These are phyloP conservation scores for Neofelis nebulosa DNA, from an alignment of 2,113 vertebrate species.

Conservation along the genomic window DNA sequence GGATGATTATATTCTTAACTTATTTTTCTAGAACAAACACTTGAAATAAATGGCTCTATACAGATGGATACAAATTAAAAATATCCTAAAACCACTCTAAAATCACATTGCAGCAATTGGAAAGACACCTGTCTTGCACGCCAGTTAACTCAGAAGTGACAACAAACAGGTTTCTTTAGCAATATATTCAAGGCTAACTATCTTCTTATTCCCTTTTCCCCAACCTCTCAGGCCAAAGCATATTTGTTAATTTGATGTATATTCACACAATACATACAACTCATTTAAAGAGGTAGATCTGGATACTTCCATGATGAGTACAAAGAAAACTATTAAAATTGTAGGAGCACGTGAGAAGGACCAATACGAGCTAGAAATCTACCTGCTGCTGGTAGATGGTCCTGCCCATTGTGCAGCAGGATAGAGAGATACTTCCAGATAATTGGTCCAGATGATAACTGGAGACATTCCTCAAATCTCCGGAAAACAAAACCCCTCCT, in stretches of 20 bases:
- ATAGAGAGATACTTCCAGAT: not conserved
- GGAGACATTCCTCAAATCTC: not conserved
- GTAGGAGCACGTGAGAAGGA: not conserved
- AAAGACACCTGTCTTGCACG: slow-evolving; percentile 83
- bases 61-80: slow-evolving; percentile 91
- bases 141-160: not conserved
- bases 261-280: not conserved
- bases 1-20: slow-evolving; percentile 84
- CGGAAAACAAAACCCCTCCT: not conserved
- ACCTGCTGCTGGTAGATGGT: not conserved
- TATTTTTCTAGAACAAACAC: slow-evolving; percentile 88
- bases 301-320: not conserved
- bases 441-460: not conserved
- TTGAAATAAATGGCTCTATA: slow-evolving; percentile 89
- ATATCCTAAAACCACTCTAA: slow-evolving; percentile 81
- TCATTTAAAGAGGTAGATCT: not conserved
- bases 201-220: not conserved
- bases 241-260: not conserved
- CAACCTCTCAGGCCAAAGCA: not conserved
- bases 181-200: not conserved
- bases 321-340: not conserved
- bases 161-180: not conserved
- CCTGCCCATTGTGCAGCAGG: too few relatives aligned
- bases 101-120: slow-evolving; percentile 85
- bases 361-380: not conserved